Conservation (phyloP, 2,888 invertebrate genomes). For the Lepidonotus clava region DNA sequence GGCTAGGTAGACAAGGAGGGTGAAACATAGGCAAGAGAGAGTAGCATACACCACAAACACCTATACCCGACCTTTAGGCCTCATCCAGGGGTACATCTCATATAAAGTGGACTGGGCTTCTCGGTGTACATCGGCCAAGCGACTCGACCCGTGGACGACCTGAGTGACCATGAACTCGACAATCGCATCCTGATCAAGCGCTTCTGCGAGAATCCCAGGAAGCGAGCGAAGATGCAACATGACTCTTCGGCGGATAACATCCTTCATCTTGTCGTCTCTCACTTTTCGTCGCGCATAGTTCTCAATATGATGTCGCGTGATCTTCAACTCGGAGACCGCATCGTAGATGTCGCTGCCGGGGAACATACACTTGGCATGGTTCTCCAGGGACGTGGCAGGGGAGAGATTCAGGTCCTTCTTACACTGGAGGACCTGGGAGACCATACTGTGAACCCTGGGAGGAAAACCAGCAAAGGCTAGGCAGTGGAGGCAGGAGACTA, state of each 20-base stretch:
- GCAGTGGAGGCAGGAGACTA: conserved; percentile 71
- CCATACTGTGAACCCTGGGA: conserved; percentile 66
- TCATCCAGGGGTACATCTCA: conserved; percentile 13
- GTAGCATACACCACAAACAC: conserved; percentile 17
- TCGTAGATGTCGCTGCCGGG: conserved; percentile 82
- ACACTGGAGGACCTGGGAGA: conserved; percentile 72
- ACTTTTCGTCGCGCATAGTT: neutral
- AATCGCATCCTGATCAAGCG: neutral
- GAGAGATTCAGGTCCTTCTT: conserved; percentile 69
- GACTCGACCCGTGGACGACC: neutral
- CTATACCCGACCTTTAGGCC: conserved; percentile 13
- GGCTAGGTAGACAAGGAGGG: neutral
- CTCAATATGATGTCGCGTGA: conserved; percentile 15
- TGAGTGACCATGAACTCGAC: neutral
- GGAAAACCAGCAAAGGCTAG: conserved; percentile 63
- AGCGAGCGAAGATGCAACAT: neutral
- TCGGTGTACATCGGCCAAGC: neutral
- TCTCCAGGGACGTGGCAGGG: conserved; percentile 68
- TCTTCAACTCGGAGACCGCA: conserved; percentile 21
- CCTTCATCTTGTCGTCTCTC: neutral
- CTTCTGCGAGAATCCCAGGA: neutral
- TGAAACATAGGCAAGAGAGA: conserved; percentile 21
- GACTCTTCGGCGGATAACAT: neutral
- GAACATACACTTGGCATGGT: conserved; percentile 80
- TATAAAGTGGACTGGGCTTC: neutral